phyloP scores from a whole-genome alignment of 2,888 invertebrate species.

The Callosobruchus maculatus region DNA sequence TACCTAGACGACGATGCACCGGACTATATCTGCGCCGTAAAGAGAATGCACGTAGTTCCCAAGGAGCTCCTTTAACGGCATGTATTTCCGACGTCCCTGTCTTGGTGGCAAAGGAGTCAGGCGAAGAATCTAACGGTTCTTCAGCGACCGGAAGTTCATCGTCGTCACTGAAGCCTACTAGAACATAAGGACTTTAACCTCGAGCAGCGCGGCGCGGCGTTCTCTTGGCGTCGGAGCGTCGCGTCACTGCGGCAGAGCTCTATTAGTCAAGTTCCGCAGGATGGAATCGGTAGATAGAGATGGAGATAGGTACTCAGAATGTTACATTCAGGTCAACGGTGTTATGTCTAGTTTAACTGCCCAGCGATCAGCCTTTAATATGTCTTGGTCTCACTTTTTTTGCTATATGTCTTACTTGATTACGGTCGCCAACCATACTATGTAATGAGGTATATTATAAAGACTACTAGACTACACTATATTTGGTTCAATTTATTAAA shows the following conservation, averaged over 20 bases:
- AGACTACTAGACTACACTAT: too few relatives aligned
- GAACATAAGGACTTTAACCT: conserved; percentile 48
- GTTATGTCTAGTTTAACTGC: not conserved
- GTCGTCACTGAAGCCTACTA: conserved; percentile 44
- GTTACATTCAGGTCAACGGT: not conserved
- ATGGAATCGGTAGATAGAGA: not conserved
- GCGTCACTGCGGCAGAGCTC: not conserved
- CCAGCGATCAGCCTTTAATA: too few relatives aligned
- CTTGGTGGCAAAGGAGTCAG: not conserved
- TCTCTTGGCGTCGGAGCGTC: not conserved
- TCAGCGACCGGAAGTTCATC: conserved; percentile 44
- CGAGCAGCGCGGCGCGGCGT: conserved; percentile 9
- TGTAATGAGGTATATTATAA: too few relatives aligned
- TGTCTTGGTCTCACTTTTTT: too few relatives aligned
- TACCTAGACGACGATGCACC: not conserved
- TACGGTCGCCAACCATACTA: too few relatives aligned
- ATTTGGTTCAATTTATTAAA: too few relatives aligned
- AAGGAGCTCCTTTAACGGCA: not conserved
- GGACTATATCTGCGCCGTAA: not conserved
- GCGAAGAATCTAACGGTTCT: conserved; percentile 39
- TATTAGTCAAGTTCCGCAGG: not conserved
- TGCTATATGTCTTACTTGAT: too few relatives aligned
- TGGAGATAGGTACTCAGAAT: not conserved
- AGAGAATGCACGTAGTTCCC: not conserved
- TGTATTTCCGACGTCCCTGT: not conserved